Evolutionary conservation across 2,888 invertebrate species (phyloP), one percentile per base, ranked within the genome.

Genomic region (Sepiola atlantica): DNA sequence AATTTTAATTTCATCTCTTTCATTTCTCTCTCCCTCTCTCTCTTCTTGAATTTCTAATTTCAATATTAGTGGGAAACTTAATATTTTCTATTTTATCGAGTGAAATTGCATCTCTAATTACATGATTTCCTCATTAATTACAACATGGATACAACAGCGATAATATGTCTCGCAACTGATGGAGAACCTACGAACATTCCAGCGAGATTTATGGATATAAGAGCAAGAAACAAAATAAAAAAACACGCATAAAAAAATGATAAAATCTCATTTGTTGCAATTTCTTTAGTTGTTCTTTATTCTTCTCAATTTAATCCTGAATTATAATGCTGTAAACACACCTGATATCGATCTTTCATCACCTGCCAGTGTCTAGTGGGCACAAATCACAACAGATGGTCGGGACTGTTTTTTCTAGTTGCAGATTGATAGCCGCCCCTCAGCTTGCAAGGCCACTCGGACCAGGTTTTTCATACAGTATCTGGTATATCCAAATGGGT

Each of bases 31-130:
- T n/a, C 32, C 77, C 32, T 28, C 10, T 61, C 28, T 24, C 57
- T 28, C n/a, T 77, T 77, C 77, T 77, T n/a, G 18, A 77, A 77
- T 77, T 77, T 77, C 77, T n/a, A 77, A 77, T 77, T n/a, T n/a
- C 77, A n/a, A 16, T 77, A n/a, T 32, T n/a, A n/a, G 28, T 16
- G n/a, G 16, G n/a, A n/a, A 77, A 77, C 77, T 77, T 77, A 24
- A 77, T 77, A 77, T 77, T 77, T 77, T 77, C 77, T 77, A 77
- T 77, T 77, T 77, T 77, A 77, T 77, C n/a, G 77, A n/a, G n/a
- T 77, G n/a, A 32, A 77, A n/a, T 77, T 77, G n/a, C 77, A 77
- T 16, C n/a, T 77, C 77, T 77, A 77, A 77, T 77, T 77, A 77
- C 77, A 77, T n/a, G 18, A 32, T 32, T 77, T n/a, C n/a, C 77